Conservation (phyloP, 2,888 invertebrate species). For the Cremastobaeus sp. region DNA sequence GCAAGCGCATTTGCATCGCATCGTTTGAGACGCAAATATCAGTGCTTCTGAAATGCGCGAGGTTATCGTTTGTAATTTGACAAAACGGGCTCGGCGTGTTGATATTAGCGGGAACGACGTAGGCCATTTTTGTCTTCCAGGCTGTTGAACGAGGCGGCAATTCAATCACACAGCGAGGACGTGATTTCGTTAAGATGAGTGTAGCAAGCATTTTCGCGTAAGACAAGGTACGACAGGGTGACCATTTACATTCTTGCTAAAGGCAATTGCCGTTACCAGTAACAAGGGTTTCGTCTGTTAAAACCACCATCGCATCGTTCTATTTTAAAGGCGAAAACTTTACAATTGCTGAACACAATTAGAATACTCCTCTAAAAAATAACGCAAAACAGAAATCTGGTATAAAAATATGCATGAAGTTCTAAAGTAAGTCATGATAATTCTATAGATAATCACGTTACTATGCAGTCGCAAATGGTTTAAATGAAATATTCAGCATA, state of each 20-base stretch:
- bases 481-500: no score
- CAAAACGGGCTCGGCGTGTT: conserved; percentile 7
- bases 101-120: conserved; percentile 47
- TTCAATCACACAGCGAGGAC: conserved; percentile 65
- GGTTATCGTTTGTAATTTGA: conserved; percentile 49
- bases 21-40: background rate
- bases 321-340: conserved; percentile 28
- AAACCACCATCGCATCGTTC: conserved; percentile 21
- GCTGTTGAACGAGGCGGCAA: conserved; percentile 65
- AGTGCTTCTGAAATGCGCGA: conserved; percentile 10
- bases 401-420: no score
- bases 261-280: conserved; percentile 69
- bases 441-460: no score
- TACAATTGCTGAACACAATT: conserved; percentile 9
- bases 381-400: no score
- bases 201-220: conserved; percentile 53
- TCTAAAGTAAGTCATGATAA: no score
- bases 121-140: conserved; percentile 63
- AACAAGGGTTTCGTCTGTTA: conserved; percentile 65
- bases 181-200: conserved; percentile 65
- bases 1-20: background rate
- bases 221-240: conserved; percentile 68
- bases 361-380: background rate
- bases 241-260: conserved; percentile 72
- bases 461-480: no score